Evolutionary conservation across 2,888 invertebrate genomes (phyloP), one percentile per base, ranked within the genome.

Genomic region (Drosophila putrida): DNA sequence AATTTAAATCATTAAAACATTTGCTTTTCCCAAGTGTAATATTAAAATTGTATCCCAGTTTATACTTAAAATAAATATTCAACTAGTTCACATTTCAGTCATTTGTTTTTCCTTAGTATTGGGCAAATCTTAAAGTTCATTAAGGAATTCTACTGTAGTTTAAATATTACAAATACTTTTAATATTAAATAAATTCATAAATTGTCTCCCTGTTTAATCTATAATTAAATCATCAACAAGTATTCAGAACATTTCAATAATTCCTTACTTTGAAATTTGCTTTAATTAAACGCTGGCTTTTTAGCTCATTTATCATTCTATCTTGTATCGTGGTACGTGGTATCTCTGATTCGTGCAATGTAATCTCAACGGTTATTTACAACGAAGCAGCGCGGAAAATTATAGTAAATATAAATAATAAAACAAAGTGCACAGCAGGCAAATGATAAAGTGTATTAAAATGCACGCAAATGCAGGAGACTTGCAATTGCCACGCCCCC

Each of bases 331-430:
- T n/a, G n/a, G n/a, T 25, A 27, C 59, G 51, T 8, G 47, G 74
- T 58, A 73, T 72, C 35, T 57, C 4, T 1, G 4, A 1, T 0
- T 31, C 43, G 27, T n/a, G 0, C 58, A n/a, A 6, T n/a, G 49
- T 10, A 9, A 6, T 10, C n/a, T 2, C 6, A 11, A 6, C 10
- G 2, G 9, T 49, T 31, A 38, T 66, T 83, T 75, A 64, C 62
- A 59, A 43, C 54, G 38, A 60, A 57, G 41, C 62, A 70, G 60
- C 50, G 59, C 50, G 71, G 53, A 70, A 80, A 86, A 82, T 88
- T 82, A 86, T 82, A 82, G 84, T 83, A 71, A 80, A 83, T 86
- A 89, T 83, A 88, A 83, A 86, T 89, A 83, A 83, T 83, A 88
- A 86, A 83, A 87, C 84, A 83, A 75, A 82, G 85, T 81, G 80